Evolutionary conservation across 2,888 invertebrate species (phyloP).

Genomic region (Psylliodes chrysocephalus): DNA sequence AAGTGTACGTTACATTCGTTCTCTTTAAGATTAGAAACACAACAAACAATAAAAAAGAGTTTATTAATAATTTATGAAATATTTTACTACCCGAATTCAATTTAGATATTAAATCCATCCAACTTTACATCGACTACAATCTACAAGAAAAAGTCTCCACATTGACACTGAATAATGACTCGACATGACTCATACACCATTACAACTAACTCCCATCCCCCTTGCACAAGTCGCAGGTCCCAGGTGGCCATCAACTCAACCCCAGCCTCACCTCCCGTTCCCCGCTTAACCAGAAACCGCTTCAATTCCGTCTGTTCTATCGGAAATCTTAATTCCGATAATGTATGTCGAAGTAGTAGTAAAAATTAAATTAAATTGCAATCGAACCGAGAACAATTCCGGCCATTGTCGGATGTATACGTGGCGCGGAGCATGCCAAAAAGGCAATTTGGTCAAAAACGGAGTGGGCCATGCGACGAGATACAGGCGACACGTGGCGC

Average conservation of each 20-base stretch:
- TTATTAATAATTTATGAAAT: no score
- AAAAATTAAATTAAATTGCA: slow-evolving; percentile 50
- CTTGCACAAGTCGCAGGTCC: slow-evolving; percentile 10
- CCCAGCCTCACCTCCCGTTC: slow-evolving; percentile 15
- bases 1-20: no score
- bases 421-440: background rate
- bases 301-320: slow-evolving; percentile 27
- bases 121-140: no score
- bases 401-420: slow-evolving; percentile 1
- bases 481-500: slow-evolving; percentile 29
- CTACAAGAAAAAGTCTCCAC: no score
- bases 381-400: slow-evolving; percentile 44
- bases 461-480: slow-evolving; percentile 34
- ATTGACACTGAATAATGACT: slow-evolving; percentile 1
- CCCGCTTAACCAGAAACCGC: background rate
- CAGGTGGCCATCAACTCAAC: slow-evolving; percentile 33
- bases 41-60: no score
- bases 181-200: background rate
- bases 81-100: no score
- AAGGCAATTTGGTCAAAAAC: slow-evolving; percentile 40
- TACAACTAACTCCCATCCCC: background rate
- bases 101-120: no score
- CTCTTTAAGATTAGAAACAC: no score
- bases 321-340: slow-evolving; percentile 40
- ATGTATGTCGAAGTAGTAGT: slow-evolving; percentile 41